Evolutionary conservation across 2,888 invertebrate genomes (phyloP).

Genomic region (Hydropsyche betteni): DNA sequence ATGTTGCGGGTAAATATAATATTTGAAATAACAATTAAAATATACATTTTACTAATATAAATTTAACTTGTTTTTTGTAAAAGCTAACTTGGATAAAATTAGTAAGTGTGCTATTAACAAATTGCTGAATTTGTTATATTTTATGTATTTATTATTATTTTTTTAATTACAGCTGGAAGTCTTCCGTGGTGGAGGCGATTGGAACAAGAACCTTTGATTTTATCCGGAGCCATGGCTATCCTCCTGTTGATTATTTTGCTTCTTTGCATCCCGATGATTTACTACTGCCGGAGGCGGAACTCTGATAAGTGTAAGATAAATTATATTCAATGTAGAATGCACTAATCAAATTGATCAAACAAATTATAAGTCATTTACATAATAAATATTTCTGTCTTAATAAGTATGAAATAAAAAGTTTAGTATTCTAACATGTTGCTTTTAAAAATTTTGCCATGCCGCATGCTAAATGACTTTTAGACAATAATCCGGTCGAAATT

Average conservation of each 20-base stretch:
- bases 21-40: neutral
- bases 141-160: slow-evolving; percentile 10
- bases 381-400: neutral
- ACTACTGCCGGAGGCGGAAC: slow-evolving; percentile 85
- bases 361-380: neutral
- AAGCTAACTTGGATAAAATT: slow-evolving; percentile 77
- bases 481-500: slow-evolving; percentile 83
- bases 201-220: slow-evolving; percentile 81
- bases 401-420: neutral
- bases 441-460: slow-evolving; percentile 39
- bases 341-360: neutral
- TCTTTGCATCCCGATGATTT: slow-evolving; percentile 85
- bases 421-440: slow-evolving; percentile 26
- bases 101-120: slow-evolving; percentile 58
- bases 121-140: slow-evolving; percentile 6
- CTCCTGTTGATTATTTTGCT: slow-evolving; percentile 71
- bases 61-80: slow-evolving; percentile 55
- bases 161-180: slow-evolving; percentile 67
- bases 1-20: slow-evolving; percentile 69
- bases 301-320: slow-evolving; percentile 81
- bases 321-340: too few species aligned
- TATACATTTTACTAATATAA: slow-evolving; percentile 18
- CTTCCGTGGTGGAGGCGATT: slow-evolving; percentile 82
- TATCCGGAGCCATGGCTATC: slow-evolving; percentile 73
- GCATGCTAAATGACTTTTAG: slow-evolving; percentile 60